Percentiles rank a stretch among this genome's conserved stretches.
Evolutionary conservation across 2,113 vertebrate species (phyloP).

Genomic region (Podarcis muralis): DNA sequence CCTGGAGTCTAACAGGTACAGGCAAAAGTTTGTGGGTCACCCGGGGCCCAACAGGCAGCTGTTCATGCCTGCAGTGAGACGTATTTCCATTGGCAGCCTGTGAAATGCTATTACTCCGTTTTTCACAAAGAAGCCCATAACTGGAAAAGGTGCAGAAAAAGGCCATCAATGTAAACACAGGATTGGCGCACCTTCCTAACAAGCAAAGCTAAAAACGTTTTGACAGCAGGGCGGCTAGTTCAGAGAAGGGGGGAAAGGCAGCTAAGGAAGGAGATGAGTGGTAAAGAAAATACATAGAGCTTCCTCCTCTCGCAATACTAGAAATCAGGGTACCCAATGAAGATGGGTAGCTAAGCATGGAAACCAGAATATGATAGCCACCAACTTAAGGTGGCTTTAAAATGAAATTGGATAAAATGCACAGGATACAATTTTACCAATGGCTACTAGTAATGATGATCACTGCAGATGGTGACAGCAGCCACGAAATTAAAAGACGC

Average conservation of each 20-base stretch:
- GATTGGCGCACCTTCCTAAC: background rate
- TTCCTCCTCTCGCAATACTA: background rate
- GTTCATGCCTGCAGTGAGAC: too few relatives aligned
- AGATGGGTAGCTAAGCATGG: too few relatives aligned
- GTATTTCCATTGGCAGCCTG: background rate
- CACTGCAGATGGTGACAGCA: too few relatives aligned
- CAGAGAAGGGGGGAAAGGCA: too few relatives aligned
- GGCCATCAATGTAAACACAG: too few relatives aligned
- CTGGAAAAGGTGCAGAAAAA: too few relatives aligned
- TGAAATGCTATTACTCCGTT: background rate
- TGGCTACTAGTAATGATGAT: background rate
- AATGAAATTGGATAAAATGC: background rate
- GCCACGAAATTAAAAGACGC: too few relatives aligned
- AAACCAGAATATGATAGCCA: background rate
- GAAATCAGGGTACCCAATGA: background rate
- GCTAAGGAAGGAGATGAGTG: background rate
- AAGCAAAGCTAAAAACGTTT: too few relatives aligned
- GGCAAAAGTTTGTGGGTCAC: too few relatives aligned
- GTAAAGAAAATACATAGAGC: background rate
- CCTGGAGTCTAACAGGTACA: too few relatives aligned
- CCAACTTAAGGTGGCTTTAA: background rate
- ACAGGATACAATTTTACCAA: background rate
- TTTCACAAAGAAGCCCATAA: background rate
- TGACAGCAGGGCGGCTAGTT: too few relatives aligned
- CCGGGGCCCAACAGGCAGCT: too few relatives aligned